These are phyloP conservation scores for Bombycilla garrulus DNA, from an alignment of 2,113 vertebrate species.

Conservation along the genomic window DNA sequence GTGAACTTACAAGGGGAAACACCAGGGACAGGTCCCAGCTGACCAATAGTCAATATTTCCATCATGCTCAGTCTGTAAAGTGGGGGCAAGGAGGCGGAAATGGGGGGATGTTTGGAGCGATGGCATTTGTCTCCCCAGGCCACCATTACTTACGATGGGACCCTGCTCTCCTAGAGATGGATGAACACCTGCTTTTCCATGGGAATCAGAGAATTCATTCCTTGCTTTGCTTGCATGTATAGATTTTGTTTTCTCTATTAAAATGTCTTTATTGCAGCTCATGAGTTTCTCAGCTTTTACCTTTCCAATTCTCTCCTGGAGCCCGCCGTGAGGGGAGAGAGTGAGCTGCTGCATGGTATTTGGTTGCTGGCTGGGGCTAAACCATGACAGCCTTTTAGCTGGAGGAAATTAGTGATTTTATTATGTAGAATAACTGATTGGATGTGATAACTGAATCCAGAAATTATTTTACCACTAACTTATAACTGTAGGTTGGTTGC, in stretches of 20 bases:
- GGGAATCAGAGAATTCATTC: not conserved
- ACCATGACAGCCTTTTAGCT: not conserved
- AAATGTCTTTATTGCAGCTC: not conserved
- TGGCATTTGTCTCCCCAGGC: not conserved
- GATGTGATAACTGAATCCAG: not conserved
- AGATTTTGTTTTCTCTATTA: not conserved
- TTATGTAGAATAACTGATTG: not conserved
- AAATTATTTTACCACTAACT: not conserved
- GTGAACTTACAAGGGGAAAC: not conserved
- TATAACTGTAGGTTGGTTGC: not conserved
- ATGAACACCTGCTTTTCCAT: not conserved
- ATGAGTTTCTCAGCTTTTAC: not conserved
- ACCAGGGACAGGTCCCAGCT: not conserved
- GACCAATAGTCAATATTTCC: too few species aligned
- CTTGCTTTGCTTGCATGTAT: not conserved
- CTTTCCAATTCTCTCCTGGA: fast-evolving
- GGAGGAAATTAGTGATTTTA: not conserved
- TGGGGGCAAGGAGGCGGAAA: not conserved
- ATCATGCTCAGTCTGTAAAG: not conserved
- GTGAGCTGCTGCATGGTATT: not conserved
- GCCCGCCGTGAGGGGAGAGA: not conserved
- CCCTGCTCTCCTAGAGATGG: not conserved
- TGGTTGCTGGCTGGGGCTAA: not conserved
- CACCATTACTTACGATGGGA: fast-evolving
- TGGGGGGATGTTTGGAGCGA: fast-evolving